Percentiles rank a stretch among this genome's conserved stretches.
Evolutionary conservation across 2,113 vertebrate genomes (phyloP).

Genomic region (Pongo abelii): DNA sequence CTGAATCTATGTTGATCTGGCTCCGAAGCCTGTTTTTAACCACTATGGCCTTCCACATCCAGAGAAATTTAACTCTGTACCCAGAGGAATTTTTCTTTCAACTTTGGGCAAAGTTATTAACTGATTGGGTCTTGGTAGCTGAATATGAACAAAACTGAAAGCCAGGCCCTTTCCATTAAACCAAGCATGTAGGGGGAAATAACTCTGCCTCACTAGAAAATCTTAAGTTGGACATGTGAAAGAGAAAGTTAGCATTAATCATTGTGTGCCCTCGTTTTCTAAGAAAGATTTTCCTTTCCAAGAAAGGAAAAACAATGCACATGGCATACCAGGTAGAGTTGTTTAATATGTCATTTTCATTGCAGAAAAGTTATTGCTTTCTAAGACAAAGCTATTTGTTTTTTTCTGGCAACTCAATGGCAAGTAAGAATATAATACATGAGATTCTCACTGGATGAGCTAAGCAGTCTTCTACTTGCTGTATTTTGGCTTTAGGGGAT

Average conservation of each 20-base stretch:
- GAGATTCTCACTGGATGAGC: slow-evolving; percentile 29
- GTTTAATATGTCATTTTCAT: neutral
- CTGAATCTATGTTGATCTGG: neutral
- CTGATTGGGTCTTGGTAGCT: slow-evolving; percentile 14
- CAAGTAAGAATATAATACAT: neutral
- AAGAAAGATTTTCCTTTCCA: slow-evolving; percentile 12
- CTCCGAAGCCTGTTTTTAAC: neutral
- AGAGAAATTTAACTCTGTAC: neutral
- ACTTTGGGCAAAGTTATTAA: neutral
- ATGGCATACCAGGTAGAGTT: neutral
- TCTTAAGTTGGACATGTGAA: neutral
- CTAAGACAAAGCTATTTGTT: slow-evolving; percentile 35
- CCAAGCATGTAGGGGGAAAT: neutral
- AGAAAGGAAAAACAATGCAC: neutral
- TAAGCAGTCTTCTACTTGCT: neutral
- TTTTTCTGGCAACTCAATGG: slow-evolving; percentile 20
- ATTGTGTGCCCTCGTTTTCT: slow-evolving; percentile 21
- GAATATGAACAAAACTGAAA: slow-evolving; percentile 8
- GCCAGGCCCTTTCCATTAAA: neutral
- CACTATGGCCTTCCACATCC: neutral
- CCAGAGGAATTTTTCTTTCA: slow-evolving; percentile 22
- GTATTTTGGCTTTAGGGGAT: neutral
- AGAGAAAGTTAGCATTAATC: neutral
- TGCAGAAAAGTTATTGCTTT: neutral
- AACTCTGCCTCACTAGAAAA: neutral